Evolutionary conservation across 2,113 vertebrate species (phyloP).

Genomic region (Calidris pygmaea): DNA sequence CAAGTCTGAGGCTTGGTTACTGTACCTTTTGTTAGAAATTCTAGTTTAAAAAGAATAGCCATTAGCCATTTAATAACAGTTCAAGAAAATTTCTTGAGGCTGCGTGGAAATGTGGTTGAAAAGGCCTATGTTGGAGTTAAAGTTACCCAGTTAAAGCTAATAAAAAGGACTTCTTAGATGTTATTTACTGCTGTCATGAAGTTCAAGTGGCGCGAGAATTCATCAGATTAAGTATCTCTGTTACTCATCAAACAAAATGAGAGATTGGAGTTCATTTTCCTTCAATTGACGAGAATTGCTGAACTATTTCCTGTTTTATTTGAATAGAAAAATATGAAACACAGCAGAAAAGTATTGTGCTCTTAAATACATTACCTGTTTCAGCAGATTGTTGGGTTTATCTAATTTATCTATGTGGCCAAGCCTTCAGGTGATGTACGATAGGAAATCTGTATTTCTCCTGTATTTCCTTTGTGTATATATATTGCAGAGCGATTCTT

Average conservation of each 20-base stretch:
- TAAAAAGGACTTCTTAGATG: not conserved
- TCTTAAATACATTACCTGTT: not conserved
- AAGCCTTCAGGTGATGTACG: not conserved
- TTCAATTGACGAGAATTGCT: not conserved
- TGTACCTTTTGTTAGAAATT: not conserved
- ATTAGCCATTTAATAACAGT: not conserved
- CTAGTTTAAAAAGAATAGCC: not conserved
- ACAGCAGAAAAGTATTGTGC: not conserved
- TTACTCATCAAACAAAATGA: constrained; percentile 1
- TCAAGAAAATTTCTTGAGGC: not conserved
- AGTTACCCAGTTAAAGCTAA: not conserved
- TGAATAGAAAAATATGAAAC: not conserved
- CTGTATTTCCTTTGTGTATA: not conserved
- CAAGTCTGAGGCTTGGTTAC: not conserved
- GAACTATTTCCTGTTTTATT: not conserved
- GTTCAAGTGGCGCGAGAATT: not conserved
- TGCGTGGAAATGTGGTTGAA: not conserved
- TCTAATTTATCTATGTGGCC: not conserved
- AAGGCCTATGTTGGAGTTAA: not conserved
- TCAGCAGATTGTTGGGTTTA: not conserved
- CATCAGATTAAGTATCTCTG: not conserved
- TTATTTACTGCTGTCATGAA: not conserved
- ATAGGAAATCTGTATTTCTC: not conserved
- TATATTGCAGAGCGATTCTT: not conserved
- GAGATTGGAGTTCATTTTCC: not conserved